Evolutionary conservation across 2,113 vertebrate species (phyloP), one percentile per base, ranked within the genome.

Genomic region (Salvelinus alpinus): DNA sequence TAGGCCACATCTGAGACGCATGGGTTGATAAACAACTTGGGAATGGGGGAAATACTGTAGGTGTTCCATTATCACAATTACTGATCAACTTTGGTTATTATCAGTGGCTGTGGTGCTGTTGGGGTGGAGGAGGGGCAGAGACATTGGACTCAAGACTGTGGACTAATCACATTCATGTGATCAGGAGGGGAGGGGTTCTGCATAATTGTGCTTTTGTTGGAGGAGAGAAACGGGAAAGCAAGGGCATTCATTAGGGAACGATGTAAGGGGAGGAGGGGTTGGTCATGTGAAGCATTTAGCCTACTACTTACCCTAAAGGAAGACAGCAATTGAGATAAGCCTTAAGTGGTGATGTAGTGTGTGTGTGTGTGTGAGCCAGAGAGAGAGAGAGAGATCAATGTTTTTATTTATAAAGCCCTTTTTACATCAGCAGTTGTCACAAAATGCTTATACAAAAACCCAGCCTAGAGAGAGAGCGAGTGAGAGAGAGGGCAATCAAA

Each of bases 191-290:
- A 74, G 77, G 75, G 80, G 47, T 51, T 44, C 73, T 76, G 77
- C 27, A 88, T 84, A 90, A 87, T 82, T 74, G 72, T 9, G 38
- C 77, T 84, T 81, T 84, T 47, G 71, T 78, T 0, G 6, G 27
- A 77, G 34, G 72, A 81, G 87, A 78, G 74, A 71, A 79, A 59
- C 71, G 79, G 74, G 84, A 88, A 87, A 80, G 79, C 78, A 82
- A 68, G 59, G 78, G 74, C 77, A 85, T 89, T 86, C 80, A 70
- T 24, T 24, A 13, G 9, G n/a, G 68, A 29, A 47, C 18, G 38
- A 31, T 8, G 31, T 34, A 34, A 34, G 34, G 38, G 18, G 66
- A 27, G 24, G 25, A 44, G 80, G 81, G 83, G 84, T 71, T 78
- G 72, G 3, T 22, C 83, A 86, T 82, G 83, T 74, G 80, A 70